Base-by-base conservation (phyloP, 2,797 vertebrate species). In the Esox masquinongy region DNA sequence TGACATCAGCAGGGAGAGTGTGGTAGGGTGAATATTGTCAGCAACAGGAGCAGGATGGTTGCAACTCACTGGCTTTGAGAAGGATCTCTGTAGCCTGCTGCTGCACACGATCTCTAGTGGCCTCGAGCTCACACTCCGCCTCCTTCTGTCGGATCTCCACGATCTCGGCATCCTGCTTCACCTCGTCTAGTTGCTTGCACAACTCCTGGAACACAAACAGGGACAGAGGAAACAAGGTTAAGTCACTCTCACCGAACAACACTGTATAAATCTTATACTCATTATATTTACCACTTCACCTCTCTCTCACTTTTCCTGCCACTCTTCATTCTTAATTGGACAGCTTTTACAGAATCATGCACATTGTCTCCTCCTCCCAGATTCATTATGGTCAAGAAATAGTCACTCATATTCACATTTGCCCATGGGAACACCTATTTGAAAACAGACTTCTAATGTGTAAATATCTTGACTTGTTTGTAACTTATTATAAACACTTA, bases 31-130 rank as follows among this genome's bases (percentile, higher is more conserved):
- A 6, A 9, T 22, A 56, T 17, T 56, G 51, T 17, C 51, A 56
- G 22, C 17, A 36, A 36, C 14, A 19, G 73, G 80, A 43, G 34
- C 19, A 47, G 68, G 15, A 50, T 11, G 26, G 29, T 1, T 64
- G 29, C 29, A 19, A 11, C 98, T 94, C 94, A 99, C 98, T 99
- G 89, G 98, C 96, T 99, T 99, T 99, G 81, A 98, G 96, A 80
- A 99, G 95, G 80, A 99, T 97, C 87, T 99, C 97, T 1, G 97
- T 96, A 17, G 97, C 97, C 80, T 99, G 98, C 88, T 99, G 96
- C 76, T 99, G 97, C 81, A 99, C 94, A 64, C 94, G 90, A 82
- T 98, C 98, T 88, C 96, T 94, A 85, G 96, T 95, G 70, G 96
- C 96, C 86, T 97, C 96, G 34, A 99, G 95, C 86, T 99, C 97